Percentiles rank a stretch among this genome's conserved stretches.
phyloP scores from a whole-genome alignment of 2,888 invertebrate genomes.

The Diadegma fenestrale region DNA sequence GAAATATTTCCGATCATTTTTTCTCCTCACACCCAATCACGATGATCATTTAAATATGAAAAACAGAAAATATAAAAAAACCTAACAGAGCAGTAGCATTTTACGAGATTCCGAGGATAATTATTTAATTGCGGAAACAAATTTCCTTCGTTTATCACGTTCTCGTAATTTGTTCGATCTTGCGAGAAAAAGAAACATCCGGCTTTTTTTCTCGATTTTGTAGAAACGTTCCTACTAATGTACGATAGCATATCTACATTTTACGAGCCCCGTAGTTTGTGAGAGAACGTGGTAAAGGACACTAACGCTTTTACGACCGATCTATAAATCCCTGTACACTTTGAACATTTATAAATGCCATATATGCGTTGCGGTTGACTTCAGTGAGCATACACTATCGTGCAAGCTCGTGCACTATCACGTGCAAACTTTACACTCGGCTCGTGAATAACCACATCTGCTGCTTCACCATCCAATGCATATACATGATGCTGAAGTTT shows the following conservation, averaged over 20 bases:
- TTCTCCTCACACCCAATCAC: neutral
- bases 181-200: neutral
- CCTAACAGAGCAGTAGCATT: neutral
- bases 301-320: slow-evolving; percentile 56
- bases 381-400: slow-evolving; percentile 2
- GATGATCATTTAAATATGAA: neutral
- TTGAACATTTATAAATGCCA: slow-evolving; percentile 67
- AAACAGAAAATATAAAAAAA: neutral
- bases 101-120: slow-evolving; percentile 1
- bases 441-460: slow-evolving; percentile 52
- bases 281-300: slow-evolving; percentile 40
- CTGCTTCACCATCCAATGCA: slow-evolving; percentile 10
- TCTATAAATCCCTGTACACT: slow-evolving; percentile 66
- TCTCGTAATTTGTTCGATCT: neutral
- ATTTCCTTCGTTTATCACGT: slow-evolving; percentile 15
- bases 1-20: neutral
- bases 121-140: neutral
- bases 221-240: neutral
- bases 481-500: too few relatives aligned
- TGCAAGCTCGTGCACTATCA: slow-evolving; percentile 38
- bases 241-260: slow-evolving; percentile 12
- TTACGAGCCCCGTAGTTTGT: slow-evolving; percentile 9
- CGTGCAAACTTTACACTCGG: slow-evolving; percentile 33
- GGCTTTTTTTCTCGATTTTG: neutral
- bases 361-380: slow-evolving; percentile 26